phyloP scores from a whole-genome alignment of 2,113 vertebrate species.

The Paracanthobrama guichenoti region DNA sequence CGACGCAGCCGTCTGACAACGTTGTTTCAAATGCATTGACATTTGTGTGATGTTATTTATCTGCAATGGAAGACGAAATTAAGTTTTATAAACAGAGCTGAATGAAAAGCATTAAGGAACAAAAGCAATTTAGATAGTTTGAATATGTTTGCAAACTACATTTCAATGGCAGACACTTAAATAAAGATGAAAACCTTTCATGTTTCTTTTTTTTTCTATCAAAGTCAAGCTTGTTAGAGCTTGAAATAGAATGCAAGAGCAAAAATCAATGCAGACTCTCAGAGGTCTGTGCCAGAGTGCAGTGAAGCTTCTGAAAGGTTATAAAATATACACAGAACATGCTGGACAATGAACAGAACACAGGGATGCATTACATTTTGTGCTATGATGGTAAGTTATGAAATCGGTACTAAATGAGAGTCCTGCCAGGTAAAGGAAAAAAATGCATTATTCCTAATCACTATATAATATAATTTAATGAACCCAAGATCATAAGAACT shows the following conservation, averaged over 20 bases:
- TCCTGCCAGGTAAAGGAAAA: neutral
- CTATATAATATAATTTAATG: neutral
- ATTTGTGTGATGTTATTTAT: constrained; percentile 6
- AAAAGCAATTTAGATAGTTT: neutral
- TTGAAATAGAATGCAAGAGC: neutral
- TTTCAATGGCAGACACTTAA: neutral
- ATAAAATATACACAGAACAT: constrained; percentile 15
- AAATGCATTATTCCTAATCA: neutral
- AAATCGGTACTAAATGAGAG: neutral
- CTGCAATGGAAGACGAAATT: neutral
- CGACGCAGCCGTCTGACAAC: neutral
- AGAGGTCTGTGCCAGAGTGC: neutral
- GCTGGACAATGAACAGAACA: constrained; percentile 3
- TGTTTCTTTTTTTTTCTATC: neutral
- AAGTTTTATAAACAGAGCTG: neutral
- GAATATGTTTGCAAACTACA: neutral
- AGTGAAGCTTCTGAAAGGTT: constrained; percentile 3
- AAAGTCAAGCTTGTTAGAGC: neutral
- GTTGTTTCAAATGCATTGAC: neutral
- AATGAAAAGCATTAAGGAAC: neutral
- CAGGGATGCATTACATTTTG: neutral
- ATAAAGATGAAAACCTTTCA: neutral
- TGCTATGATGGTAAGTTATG: constrained; percentile 8
- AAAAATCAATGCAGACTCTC: constrained; percentile 21
- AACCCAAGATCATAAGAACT: neutral